These are phyloP conservation scores for Pammene fasciana DNA, from an alignment of 2,888 invertebrate genomes.

Conservation along the genomic window DNA sequence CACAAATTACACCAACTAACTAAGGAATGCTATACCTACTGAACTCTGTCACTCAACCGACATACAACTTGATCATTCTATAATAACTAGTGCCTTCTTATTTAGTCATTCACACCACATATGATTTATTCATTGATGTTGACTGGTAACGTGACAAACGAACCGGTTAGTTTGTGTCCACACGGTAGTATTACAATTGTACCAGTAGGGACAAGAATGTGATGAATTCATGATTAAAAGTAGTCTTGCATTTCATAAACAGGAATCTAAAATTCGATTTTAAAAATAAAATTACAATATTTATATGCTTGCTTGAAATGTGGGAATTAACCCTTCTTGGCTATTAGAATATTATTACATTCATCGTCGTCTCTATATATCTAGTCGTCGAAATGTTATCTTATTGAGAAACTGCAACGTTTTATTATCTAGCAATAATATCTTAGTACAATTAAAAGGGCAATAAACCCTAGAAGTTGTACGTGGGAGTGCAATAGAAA, in stretches of 20 bases:
- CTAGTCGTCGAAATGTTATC: neutral
- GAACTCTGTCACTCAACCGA: conserved; percentile 3
- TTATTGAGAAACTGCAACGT: conserved; percentile 10
- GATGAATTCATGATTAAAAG: neutral
- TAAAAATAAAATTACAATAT: too few species aligned
- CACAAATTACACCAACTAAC: too few species aligned
- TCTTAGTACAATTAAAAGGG: conserved; percentile 59
- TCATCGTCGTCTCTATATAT: too few species aligned
- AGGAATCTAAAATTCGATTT: too few species aligned
- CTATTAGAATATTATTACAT: too few species aligned
- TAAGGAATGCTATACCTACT: neutral
- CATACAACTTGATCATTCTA: neutral
- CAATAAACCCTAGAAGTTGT: conserved; percentile 66
- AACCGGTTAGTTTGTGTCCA: conserved; percentile 22
- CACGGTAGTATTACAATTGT: conserved; percentile 8
- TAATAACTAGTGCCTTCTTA: conserved; percentile 18
- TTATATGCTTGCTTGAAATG: too few species aligned
- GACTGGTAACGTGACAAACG: conserved; percentile 27
- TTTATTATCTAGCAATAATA: conserved; percentile 45
- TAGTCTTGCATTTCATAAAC: too few species aligned
- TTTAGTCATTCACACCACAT: conserved; percentile 26
- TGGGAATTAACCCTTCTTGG: too few species aligned
- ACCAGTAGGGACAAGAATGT: neutral
- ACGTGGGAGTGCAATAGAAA: conserved; percentile 71
- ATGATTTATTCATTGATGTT: conserved; percentile 36